Base-by-base conservation (phyloP, 1,140 invertebrate species). In the Centruroides vittatus region DNA sequence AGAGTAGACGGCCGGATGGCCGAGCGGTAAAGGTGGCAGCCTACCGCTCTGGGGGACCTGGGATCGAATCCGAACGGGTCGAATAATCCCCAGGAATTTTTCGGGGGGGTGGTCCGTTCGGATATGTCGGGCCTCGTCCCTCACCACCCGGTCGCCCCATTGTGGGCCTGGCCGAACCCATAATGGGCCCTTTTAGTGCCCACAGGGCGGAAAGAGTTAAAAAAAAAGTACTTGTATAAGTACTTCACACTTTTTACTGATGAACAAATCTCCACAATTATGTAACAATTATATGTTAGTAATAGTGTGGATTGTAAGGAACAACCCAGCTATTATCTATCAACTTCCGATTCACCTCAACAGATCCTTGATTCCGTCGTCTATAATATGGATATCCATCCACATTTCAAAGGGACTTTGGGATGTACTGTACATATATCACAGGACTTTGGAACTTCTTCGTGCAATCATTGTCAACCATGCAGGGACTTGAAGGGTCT, bases 261-360 rank as follows among this genome's bases (percentile, higher is more conserved):
- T 23, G 61, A 10, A 57, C 67, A 72, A 61, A 66, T 55, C 67
- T 73, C 72, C 1, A 72, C 64, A 61, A 72, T 73, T 5, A 73
- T 73, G 57, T 73, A 71, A 47, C 41, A 47, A 55, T 70, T 62
- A 56, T 68, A 75, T 57, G 67, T 68, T 57, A 34, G 3, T 57
- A 57, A 46, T 75, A 56, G 59, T 64, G 59, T 55, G 56, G 53
- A 64, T 70, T 73, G 58, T 73, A 74, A 2, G 73, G 69, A 3
- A 74, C 69, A 47, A 74, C 61, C 59, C 52, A 70, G 36, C 55
- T 51, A 55, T 71, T 71, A 63, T 68, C 63, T 11, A 70, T 64
- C 53, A 46, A 36, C 47, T 46, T 58, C 36, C 35, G 55, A 47
- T 46, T 57, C 34, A 1, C 10, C 9, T 54, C 7, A 67, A 50